Conservation (phyloP, 1,140 invertebrate species). For the Euura saliciscinereae region DNA sequence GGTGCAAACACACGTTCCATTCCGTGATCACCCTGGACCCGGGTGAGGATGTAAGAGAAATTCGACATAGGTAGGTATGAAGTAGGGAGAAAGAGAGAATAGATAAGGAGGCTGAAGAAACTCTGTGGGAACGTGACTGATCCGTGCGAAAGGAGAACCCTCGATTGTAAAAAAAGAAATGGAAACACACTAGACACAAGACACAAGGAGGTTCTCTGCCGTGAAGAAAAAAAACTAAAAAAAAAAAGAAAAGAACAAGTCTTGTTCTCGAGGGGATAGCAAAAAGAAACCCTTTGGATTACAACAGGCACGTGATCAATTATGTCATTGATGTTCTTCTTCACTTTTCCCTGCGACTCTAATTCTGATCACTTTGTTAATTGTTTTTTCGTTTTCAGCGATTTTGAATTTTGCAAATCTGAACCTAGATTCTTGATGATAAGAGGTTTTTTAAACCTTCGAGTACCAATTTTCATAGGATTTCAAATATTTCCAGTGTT, state of each 20-base stretch:
- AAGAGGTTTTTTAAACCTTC: too few species aligned
- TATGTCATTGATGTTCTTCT: neutral
- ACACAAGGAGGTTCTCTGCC: neutral
- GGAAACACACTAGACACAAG: neutral
- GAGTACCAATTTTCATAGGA: too few species aligned
- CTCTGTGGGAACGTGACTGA: slow-evolving; percentile 26
- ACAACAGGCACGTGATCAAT: slow-evolving; percentile 33
- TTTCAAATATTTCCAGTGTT: too few species aligned
- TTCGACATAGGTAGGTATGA: neutral
- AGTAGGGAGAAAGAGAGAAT: neutral
- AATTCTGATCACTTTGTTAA: neutral
- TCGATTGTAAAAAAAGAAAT: slow-evolving; percentile 15
- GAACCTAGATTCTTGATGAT: too few species aligned
- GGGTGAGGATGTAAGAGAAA: neutral
- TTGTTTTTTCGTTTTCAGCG: too few species aligned
- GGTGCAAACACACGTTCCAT: too few species aligned
- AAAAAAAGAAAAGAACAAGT: slow-evolving; percentile 1
- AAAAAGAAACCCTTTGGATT: slow-evolving; percentile 7
- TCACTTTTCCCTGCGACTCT: neutral
- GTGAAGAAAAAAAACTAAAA: slow-evolving; percentile 5
- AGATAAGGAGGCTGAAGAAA: neutral
- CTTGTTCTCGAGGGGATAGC: slow-evolving; percentile 2
- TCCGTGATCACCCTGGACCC: too few species aligned
- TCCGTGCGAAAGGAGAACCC: slow-evolving; percentile 17
- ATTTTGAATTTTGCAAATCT: too few species aligned